Percentiles rank a stretch among this genome's conserved stretches.
Evolutionary conservation across 2,797 vertebrate species (phyloP).

Genomic region (Hozukius guyotensis): DNA sequence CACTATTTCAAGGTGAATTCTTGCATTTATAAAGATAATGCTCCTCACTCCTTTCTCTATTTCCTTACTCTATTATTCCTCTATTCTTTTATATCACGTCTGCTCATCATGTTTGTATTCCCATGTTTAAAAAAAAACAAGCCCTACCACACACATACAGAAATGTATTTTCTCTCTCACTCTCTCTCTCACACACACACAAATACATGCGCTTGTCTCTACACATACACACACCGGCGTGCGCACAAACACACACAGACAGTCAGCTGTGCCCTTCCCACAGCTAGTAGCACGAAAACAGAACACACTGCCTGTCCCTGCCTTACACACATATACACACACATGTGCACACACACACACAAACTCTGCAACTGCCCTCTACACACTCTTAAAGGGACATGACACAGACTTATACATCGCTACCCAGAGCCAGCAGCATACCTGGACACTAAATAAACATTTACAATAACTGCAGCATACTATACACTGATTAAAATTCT

Average conservation of each 20-base stretch:
- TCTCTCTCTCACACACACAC: conserved; percentile 17
- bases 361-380: conserved; percentile 68
- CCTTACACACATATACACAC: conserved; percentile 48
- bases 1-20: conserved; percentile 16
- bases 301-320: conserved; percentile 75
- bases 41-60: conserved; percentile 1
- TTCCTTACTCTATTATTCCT: conserved; percentile 9
- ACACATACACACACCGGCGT: conserved; percentile 12
- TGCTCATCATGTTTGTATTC: conserved; percentile 61
- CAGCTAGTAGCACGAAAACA: conserved; percentile 79
- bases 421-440: neutral
- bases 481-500: neutral
- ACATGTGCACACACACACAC: conserved; percentile 54
- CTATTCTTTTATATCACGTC: conserved; percentile 39
- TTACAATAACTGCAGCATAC: neutral
- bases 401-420: conserved; percentile 45
- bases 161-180: conserved; percentile 43
- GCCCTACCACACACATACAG: conserved; percentile 48
- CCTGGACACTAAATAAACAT: conserved; percentile 7
- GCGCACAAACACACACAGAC: conserved; percentile 58
- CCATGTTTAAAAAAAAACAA: conserved; percentile 36
- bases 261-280: conserved; percentile 84
- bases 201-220: conserved; percentile 11
- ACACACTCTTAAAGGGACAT: conserved; percentile 80
- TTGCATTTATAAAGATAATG: conserved; percentile 11